Base-by-base conservation (phyloP, 2,888 invertebrate species). In the Eupithecia dodoneata region DNA sequence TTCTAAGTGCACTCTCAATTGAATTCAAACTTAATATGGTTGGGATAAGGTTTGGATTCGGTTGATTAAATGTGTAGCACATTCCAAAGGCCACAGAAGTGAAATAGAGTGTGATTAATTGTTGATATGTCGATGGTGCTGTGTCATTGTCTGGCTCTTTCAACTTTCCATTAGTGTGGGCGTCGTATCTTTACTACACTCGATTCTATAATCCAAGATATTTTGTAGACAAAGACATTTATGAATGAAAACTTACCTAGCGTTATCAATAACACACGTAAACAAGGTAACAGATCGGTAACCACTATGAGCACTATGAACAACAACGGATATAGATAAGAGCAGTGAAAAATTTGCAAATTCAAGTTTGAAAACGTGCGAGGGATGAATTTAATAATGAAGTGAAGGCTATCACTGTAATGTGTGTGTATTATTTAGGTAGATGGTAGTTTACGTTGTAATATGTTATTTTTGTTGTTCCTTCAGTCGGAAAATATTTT, bases 1-100 rank as follows among this genome's bases (percentile, higher is more conserved):
- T 92, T 92, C 93, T 92, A 89, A 80, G 30, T 45, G 70, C 13
- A 18, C 12, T 18, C 6, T 9, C 70, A 13, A 45, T 47, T 30
- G 12, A 49, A 70, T 70, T 30, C 1, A 30, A 70, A 30, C 70
- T 30, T n/a, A 30, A 18, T 7, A 13, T 6, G 12, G 4, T 30
- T 47, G 30, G 47, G 18, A 47, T 47, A 70, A 47, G 70, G 70
- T 2, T 30, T 18, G 2, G 1, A 70, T 13, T 70, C 18, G 70
- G 5, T 12, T 70, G 70, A 70, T 5, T 42, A 66, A 30, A 63
- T 42, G 41, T 41, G 7, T 66, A 42, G 42, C 66, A 66, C 66
- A 71, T 41, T 70, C 45, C n/a, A 13, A 49, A 30, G 55, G 30
- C 49, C 13, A 55, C 41, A 47, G 30, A 71, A 71, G 52, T 71